Conservation (phyloP, 2,888 invertebrate genomes). For the Notodonta ziczac region DNA sequence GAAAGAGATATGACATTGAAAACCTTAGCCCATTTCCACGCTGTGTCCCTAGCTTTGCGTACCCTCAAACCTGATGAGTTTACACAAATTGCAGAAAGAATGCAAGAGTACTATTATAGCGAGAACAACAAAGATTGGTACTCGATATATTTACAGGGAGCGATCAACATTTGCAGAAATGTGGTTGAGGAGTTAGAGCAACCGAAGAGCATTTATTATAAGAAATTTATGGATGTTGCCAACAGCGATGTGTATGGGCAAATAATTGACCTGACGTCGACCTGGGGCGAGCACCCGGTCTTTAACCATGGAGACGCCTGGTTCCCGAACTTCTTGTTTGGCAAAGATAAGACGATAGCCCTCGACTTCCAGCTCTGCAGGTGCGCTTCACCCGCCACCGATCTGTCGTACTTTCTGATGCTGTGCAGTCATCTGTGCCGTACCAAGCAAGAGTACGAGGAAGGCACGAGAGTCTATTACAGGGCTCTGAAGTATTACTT, state of each 20-base stretch:
- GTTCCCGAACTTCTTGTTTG: conserved; percentile 58
- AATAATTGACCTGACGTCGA: conserved; percentile 38
- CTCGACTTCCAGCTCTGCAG: conserved; percentile 63
- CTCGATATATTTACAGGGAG: conserved; percentile 46
- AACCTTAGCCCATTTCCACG: conserved; percentile 60
- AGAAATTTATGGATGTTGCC: conserved; percentile 49
- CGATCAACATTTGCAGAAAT: conserved; percentile 46
- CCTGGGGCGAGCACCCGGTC: conserved; percentile 42
- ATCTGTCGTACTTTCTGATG: conserved; percentile 50
- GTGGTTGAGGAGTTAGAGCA: conserved; percentile 50
- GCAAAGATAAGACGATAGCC: conserved; percentile 43
- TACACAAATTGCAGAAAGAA: conserved; percentile 35
- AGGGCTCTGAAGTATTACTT: conserved; percentile 48
- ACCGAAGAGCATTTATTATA: conserved; percentile 48
- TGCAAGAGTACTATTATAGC: conserved; percentile 54
- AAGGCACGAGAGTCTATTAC: conserved; percentile 53
- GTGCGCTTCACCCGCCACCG: conserved; percentile 54
- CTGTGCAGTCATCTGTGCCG: conserved; percentile 43
- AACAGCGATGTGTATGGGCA: conserved; percentile 51
- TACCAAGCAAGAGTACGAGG: conserved; percentile 45
- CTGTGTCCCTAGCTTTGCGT: conserved; percentile 55
- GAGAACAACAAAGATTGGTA: conserved; percentile 54
- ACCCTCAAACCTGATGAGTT: conserved; percentile 49
- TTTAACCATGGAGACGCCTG: conserved; percentile 64
- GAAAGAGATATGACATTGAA: conserved; percentile 50